Percentiles rank a stretch among this genome's conserved stretches.
These are phyloP conservation scores for Drosophila limbata DNA, from an alignment of 2,888 invertebrate genomes.

Conservation along the genomic window DNA sequence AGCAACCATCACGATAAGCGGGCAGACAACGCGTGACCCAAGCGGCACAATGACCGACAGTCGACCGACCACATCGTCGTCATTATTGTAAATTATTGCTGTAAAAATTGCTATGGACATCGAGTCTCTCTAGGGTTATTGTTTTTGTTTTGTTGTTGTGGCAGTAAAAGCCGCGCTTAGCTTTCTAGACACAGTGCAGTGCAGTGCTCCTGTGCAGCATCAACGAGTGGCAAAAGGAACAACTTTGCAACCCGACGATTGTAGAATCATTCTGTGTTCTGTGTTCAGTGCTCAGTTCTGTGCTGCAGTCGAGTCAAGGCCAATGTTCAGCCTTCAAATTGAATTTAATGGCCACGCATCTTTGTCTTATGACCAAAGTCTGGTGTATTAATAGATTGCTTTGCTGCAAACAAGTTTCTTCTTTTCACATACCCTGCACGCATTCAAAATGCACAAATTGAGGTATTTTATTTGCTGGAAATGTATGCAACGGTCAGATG, in stretches of 20 bases:
- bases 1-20: constrained; percentile 40
- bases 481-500: background rate
- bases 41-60: constrained; percentile 73
- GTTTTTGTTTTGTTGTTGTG: constrained; percentile 18
- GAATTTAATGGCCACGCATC: constrained; percentile 79
- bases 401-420: constrained; percentile 70
- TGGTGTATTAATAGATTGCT: constrained; percentile 77
- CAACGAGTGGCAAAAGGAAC: background rate
- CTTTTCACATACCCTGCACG: constrained; percentile 5
- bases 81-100: constrained; percentile 80
- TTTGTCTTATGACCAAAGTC: constrained; percentile 76
- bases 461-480: background rate
- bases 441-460: background rate
- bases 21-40: constrained; percentile 75
- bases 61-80: constrained; percentile 38
- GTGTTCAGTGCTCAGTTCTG: background rate
- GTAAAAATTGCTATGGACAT: constrained; percentile 70
- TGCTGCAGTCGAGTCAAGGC: constrained; percentile 60
- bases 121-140: constrained; percentile 8
- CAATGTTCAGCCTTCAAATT: constrained; percentile 80
- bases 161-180: constrained; percentile 64
- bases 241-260: constrained; percentile 5
- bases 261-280: constrained; percentile 18
- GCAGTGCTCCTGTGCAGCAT: constrained; percentile 32
- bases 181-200: constrained; percentile 48